Base-by-base conservation (phyloP, 2,797 vertebrate species). In the Acrocephalus scirpaceus region DNA sequence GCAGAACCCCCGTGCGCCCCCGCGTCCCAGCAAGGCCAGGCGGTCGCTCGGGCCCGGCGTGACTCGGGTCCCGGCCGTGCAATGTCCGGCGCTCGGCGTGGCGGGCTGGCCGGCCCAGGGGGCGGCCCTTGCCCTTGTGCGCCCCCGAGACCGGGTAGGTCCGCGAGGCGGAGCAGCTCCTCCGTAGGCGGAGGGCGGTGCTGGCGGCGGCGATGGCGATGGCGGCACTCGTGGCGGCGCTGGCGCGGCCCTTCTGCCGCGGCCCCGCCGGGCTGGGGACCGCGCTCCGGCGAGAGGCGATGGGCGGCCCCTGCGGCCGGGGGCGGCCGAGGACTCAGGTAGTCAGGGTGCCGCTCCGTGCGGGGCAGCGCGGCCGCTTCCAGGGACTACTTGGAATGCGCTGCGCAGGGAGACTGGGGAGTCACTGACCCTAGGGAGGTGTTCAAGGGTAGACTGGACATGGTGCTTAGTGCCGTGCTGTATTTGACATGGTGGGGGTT, bases 11-110 rank as follows among this genome's bases (percentile, higher is more conserved):
- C 25, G 19, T 7, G 34, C 13, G 9, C 27, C 36, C 36, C 25
- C 29, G 21, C 26, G 1, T 9, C 16, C 3, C 7, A 3, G 7
- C 5, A 8, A 13, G 4, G 19, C 10, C 25, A 1, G 32, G 32
- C 4, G 16, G 22, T 16, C 22, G 44, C 34, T 13, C 8, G 42
- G 42, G 17, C 27, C 8, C 1, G 30, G 13, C 3, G 36, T 6
- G 44, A 7, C 14, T 9, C 7, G 3, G 25, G 6, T 13, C 1
- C 10, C 20, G 17, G 32, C 7, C 4, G 3, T 3, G 40, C 48
- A 9, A 40, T 48, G 58, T 47, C 45, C 5, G 64, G 64, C 7
- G 34, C 40, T 8, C 7, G 51, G 60, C 16, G 16, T 26, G 6
- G 47, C 44, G 27, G 27, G 21, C 22, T 5, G 47, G 4, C 27